phyloP scores from a whole-genome alignment of 2,113 vertebrate species.

The Xiphias gladius region DNA sequence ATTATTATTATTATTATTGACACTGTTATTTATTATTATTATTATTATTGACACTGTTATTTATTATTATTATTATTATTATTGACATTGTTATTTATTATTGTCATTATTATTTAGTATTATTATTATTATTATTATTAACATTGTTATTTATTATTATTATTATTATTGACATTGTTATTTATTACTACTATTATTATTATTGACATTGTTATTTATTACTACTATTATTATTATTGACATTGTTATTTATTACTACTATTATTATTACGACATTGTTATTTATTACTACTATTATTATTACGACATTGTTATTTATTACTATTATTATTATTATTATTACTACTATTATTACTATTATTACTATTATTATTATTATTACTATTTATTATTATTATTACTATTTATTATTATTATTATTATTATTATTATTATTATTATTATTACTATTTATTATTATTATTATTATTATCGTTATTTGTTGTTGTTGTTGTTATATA shows the following conservation, averaged over 20 bases:
- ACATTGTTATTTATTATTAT: constrained; percentile 16
- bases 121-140: constrained; percentile 31
- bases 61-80: constrained; percentile 26
- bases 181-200: constrained; percentile 10
- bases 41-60: constrained; percentile 38
- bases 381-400: constrained; percentile 27
- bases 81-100: constrained; percentile 24
- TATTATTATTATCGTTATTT: too few relatives aligned
- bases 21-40: constrained; percentile 14
- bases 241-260: constrained; percentile 21
- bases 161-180: constrained; percentile 35
- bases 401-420: constrained; percentile 23
- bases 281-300: constrained; percentile 26
- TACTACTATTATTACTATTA: too few relatives aligned
- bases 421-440: constrained; percentile 22
- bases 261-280: constrained; percentile 39
- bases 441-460: constrained; percentile 31
- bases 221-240: constrained; percentile 26
- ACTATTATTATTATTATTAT: constrained; percentile 23
- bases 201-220: constrained; percentile 31
- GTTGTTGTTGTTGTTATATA: too few relatives aligned
- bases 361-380: constrained; percentile 22
- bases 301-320: too few relatives aligned
- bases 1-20: constrained; percentile 30
- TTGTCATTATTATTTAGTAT: constrained; percentile 20